Evolutionary conservation across 2,113 vertebrate genomes (phyloP).

Genomic region (Pterocles gutturalis): DNA sequence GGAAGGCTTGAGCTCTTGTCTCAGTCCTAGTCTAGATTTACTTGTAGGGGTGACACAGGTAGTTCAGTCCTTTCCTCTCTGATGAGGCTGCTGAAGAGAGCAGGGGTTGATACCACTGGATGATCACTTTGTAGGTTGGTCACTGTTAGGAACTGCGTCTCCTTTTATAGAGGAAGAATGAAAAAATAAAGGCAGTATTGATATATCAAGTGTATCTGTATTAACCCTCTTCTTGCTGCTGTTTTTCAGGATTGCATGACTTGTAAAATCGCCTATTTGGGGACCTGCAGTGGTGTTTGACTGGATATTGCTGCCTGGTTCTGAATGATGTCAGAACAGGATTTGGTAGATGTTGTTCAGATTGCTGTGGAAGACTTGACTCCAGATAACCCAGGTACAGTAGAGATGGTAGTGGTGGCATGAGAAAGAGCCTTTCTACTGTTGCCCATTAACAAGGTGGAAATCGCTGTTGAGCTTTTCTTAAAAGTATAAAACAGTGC

Average conservation of each 20-base stretch:
- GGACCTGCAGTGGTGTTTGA: neutral
- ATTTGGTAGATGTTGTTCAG: constrained; percentile 95
- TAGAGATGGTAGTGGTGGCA: neutral
- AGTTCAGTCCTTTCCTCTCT: neutral
- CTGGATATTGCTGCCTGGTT: constrained; percentile 1
- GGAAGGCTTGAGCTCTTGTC: neutral
- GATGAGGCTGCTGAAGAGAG: accelerated
- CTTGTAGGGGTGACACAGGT: neutral
- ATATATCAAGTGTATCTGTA: accelerated
- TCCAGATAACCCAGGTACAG: constrained; percentile 86
- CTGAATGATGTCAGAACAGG: constrained; percentile 96
- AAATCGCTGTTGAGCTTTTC: neutral
- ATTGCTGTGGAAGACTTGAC: constrained; percentile 94
- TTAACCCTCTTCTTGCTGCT: neutral
- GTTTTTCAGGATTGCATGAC: constrained; percentile 62
- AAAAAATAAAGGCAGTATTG: accelerated
- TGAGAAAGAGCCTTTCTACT: neutral
- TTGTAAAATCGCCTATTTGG: neutral
- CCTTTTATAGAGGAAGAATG: too few species aligned
- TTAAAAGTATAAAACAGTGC: neutral
- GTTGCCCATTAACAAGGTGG: neutral
- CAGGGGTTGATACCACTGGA: neutral
- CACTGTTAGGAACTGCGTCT: neutral
- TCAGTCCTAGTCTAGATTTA: neutral
- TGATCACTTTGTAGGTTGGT: neutral